A percentile compares a stretch with the other conserved stretches of the same genome.
phyloP scores from a whole-genome alignment of 2,888 invertebrate genomes.

The Orthosia incerta region DNA sequence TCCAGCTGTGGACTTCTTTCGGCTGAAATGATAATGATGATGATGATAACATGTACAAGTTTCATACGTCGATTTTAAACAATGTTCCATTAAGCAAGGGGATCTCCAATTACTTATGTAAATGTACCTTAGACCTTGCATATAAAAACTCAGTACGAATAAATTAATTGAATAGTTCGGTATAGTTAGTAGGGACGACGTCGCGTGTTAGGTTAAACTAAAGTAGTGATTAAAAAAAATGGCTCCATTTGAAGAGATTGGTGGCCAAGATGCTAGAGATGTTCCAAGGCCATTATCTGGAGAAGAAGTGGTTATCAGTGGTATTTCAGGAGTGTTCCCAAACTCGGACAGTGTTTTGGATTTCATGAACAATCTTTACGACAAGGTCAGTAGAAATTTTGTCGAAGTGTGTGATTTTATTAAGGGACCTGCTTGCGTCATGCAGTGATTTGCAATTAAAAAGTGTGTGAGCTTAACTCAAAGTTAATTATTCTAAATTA shows the following conservation, averaged over 20 bases:
- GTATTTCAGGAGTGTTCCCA: slow-evolving; percentile 93
- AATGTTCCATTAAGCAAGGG: background rate
- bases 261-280: background rate
- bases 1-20: too few species aligned
- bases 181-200: background rate
- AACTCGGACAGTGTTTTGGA: slow-evolving; percentile 92
- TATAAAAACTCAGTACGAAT: slow-evolving; percentile 39
- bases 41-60: too few species aligned
- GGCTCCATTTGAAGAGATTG: slow-evolving; percentile 19
- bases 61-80: background rate
- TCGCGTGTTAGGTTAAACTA: background rate
- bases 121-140: slow-evolving; percentile 15
- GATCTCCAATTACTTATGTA: slow-evolving; percentile 21
- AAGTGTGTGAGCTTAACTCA: too few species aligned
- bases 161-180: slow-evolving; percentile 25
- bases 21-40: too few species aligned
- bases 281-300: slow-evolving; percentile 68
- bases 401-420: background rate
- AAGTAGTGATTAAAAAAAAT: background rate
- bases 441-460: too few species aligned
- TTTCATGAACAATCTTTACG: slow-evolving; percentile 92
- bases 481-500: too few species aligned
- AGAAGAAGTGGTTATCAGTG: slow-evolving; percentile 91
- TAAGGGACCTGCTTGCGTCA: too few species aligned
- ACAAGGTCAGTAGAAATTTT: slow-evolving; percentile 84